Percentiles rank a stretch among this genome's conserved stretches.
Conservation (phyloP, 2,797 vertebrate genomes). For the Malacoctenus gilli region DNA sequence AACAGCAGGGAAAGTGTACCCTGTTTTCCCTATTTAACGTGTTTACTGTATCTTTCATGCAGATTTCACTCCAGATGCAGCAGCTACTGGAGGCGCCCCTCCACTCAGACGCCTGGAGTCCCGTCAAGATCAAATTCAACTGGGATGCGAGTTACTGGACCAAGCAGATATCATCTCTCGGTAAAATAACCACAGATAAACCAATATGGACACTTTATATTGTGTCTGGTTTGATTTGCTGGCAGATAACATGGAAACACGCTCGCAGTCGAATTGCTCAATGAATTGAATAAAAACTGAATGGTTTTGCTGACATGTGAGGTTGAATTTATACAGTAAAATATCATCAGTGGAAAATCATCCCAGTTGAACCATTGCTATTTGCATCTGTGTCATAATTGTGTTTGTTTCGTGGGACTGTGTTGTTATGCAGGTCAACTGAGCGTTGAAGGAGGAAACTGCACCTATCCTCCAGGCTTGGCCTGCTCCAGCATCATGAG, state of each 20-base stretch:
- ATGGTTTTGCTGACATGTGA: no score
- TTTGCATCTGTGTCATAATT: background rate
- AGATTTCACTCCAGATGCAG: slow-evolving; percentile 98
- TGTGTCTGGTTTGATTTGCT: background rate
- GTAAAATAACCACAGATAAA: slow-evolving; percentile 69
- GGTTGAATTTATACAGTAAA: no score
- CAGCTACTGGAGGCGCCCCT: slow-evolving; percentile 89
- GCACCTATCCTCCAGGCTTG: slow-evolving; percentile 79
- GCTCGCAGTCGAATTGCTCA: background rate
- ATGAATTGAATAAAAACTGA: no score
- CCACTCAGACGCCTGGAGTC: slow-evolving; percentile 83
- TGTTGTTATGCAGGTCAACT: slow-evolving; percentile 84
- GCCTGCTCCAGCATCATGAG: slow-evolving; percentile 80
- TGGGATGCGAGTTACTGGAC: slow-evolving; percentile 98
- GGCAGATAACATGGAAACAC: slow-evolving; percentile 4
- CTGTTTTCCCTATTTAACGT: background rate
- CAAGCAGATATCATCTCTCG: slow-evolving; percentile 91
- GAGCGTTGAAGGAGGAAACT: slow-evolving; percentile 85
- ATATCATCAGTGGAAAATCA: no score
- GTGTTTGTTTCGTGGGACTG: slow-evolving; percentile 11
- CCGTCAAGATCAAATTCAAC: slow-evolving; percentile 93
- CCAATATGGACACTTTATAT: background rate
- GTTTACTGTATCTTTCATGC: slow-evolving; percentile 35
- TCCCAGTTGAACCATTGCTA: background rate
- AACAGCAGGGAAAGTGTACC: background rate